A percentile compares a stretch with the other conserved stretches of the same genome.
phyloP scores from a whole-genome alignment of 2,113 vertebrate species.

The Rhinogobius similis region DNA sequence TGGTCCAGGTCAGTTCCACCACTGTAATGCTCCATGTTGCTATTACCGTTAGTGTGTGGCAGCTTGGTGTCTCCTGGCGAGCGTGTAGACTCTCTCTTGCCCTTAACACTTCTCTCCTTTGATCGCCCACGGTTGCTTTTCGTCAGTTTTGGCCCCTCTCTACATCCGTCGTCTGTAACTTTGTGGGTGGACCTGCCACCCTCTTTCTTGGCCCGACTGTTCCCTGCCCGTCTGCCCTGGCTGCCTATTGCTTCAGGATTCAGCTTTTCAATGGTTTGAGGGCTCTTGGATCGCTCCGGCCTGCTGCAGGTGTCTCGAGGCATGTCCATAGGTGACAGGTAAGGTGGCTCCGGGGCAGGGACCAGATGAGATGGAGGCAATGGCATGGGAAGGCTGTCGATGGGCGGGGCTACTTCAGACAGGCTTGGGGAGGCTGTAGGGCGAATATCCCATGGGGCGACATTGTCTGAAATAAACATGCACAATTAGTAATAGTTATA shows the following conservation, averaged over 20 bases:
- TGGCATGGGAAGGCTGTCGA: constrained; percentile 86
- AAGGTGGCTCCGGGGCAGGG: constrained; percentile 88
- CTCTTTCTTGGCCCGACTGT: constrained; percentile 78
- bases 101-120: constrained; percentile 76
- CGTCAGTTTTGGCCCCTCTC: constrained; percentile 74
- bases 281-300: constrained; percentile 84
- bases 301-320: constrained; percentile 80
- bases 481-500: background rate
- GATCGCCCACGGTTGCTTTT: constrained; percentile 81
- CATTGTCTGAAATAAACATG: constrained; percentile 84
- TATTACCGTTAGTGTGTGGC: constrained; percentile 71
- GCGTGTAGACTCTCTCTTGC: constrained; percentile 64
- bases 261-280: constrained; percentile 81
- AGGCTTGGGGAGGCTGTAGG: constrained; percentile 94
- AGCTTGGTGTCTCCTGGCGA: constrained; percentile 68
- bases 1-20: constrained; percentile 73
- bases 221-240: constrained; percentile 79
- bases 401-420: constrained; percentile 93
- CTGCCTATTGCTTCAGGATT: constrained; percentile 72
- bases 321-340: constrained; percentile 84
- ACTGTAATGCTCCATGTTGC: constrained; percentile 67
- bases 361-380: constrained; percentile 91
- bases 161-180: constrained; percentile 66
- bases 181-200: constrained; percentile 85
- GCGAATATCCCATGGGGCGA: constrained; percentile 90